Conservation (phyloP, 1,140 invertebrate genomes). For the Lerema accius region DNA sequence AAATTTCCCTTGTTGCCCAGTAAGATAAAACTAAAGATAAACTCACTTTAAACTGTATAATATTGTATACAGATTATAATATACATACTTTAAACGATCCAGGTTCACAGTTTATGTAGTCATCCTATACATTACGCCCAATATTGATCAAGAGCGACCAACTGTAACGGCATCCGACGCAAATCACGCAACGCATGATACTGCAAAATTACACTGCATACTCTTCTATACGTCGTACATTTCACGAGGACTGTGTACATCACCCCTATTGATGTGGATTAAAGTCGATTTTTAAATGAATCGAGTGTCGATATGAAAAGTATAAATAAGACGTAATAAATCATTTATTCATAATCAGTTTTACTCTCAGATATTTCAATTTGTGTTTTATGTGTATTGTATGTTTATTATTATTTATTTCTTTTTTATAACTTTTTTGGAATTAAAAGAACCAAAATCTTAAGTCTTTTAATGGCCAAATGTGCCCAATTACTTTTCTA, state of each 20-base stretch:
- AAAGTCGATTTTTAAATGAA: constrained; percentile 5
- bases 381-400: constrained; percentile 25
- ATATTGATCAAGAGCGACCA: constrained; percentile 34
- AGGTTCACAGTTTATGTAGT: constrained; percentile 7
- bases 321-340: too few species aligned
- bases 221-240: constrained; percentile 2
- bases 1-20: too few species aligned
- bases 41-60: too few species aligned
- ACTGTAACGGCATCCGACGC: constrained; percentile 29
- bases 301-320: neutral
- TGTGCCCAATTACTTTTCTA: too few species aligned
- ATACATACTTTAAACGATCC: too few species aligned
- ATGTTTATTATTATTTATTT: too few species aligned
- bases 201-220: constrained; percentile 26
- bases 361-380: constrained; percentile 24
- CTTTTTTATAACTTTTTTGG: too few species aligned
- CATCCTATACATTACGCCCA: constrained; percentile 19
- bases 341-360: constrained; percentile 26
- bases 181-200: constrained; percentile 32
- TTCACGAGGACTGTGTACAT: neutral
- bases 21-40: too few species aligned
- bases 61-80: too few species aligned
- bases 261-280: neutral
- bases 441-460: too few species aligned
- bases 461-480: too few species aligned